Evolutionary conservation across 1,140 invertebrate species (phyloP).

Genomic region (Tetraneura akinire): DNA sequence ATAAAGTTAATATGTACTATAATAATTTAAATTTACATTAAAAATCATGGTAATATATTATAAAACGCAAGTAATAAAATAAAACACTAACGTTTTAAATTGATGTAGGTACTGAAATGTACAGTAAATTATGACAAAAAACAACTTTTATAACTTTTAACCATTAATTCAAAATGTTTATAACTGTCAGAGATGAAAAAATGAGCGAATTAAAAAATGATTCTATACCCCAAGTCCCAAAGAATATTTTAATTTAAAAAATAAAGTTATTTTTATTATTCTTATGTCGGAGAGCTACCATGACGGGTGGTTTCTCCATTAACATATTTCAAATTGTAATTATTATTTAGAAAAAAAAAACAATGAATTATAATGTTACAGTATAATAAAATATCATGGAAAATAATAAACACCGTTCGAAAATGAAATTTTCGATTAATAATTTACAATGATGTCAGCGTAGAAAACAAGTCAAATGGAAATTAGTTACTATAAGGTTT

Average conservation of each 20-base stretch:
- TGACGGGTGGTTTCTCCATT: neutral
- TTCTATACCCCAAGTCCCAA: neutral
- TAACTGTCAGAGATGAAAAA: constrained; percentile 17
- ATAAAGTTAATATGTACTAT: too few species aligned
- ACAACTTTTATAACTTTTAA: constrained; percentile 30
- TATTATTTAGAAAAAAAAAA: neutral
- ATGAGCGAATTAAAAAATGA: neutral
- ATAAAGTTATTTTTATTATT: neutral
- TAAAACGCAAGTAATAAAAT: constrained; percentile 2
- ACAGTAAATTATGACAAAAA: constrained; percentile 17
- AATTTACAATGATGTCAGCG: neutral
- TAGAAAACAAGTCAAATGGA: neutral
- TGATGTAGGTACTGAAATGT: constrained; percentile 9
- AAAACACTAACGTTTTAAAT: constrained; percentile 17
- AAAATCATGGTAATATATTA: neutral
- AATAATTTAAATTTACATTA: too few species aligned
- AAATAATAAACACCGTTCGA: neutral
- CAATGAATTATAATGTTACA: neutral
- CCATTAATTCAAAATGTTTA: constrained; percentile 42
- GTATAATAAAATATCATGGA: neutral
- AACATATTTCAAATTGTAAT: neutral
- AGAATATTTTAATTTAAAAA: constrained; percentile 21
- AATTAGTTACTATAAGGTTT: neutral
- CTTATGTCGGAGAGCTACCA: neutral
- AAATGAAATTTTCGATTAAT: neutral